Conservation (phyloP, 2,888 invertebrate genomes). For the Mechanitis mazaeus region DNA sequence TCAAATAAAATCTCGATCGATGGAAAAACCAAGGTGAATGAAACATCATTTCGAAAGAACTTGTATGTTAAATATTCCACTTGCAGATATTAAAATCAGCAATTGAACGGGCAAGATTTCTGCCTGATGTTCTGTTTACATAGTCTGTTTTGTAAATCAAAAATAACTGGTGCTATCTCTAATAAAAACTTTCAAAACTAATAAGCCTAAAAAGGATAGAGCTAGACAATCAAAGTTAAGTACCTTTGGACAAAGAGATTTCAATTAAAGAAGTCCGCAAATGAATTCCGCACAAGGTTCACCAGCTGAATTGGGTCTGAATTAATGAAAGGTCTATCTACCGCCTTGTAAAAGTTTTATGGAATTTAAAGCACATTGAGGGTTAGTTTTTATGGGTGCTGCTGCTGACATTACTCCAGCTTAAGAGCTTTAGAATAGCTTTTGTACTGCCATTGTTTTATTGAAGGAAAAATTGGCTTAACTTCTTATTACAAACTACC, state of each 20-base stretch:
- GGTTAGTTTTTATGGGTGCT: conserved; percentile 7
- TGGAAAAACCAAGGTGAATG: too few relatives aligned
- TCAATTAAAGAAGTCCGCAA: conserved; percentile 12
- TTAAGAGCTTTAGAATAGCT: conserved; percentile 7
- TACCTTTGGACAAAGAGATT: neutral
- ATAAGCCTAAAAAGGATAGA: too few relatives aligned
- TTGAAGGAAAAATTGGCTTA: neutral
- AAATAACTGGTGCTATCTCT: too few relatives aligned
- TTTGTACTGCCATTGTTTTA: conserved; percentile 3
- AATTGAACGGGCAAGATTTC: too few relatives aligned
- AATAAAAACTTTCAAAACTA: too few relatives aligned
- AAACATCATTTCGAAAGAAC: too few relatives aligned
- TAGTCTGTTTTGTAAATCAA: too few relatives aligned
- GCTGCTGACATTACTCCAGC: conserved; percentile 15
- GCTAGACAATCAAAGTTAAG: neutral
- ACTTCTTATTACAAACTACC: neutral
- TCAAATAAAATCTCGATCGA: too few relatives aligned
- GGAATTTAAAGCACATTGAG: conserved; percentile 10
- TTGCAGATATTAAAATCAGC: too few relatives aligned
- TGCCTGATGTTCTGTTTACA: too few relatives aligned
- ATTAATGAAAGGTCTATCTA: conserved; percentile 19
- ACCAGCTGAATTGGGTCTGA: conserved; percentile 23
- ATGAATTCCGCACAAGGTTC: conserved; percentile 16
- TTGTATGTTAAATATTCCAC: too few relatives aligned
- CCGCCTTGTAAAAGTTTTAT: conserved; percentile 23